Evolutionary conservation across 2,797 vertebrate genomes (phyloP).

Genomic region (Vultur gryphus): DNA sequence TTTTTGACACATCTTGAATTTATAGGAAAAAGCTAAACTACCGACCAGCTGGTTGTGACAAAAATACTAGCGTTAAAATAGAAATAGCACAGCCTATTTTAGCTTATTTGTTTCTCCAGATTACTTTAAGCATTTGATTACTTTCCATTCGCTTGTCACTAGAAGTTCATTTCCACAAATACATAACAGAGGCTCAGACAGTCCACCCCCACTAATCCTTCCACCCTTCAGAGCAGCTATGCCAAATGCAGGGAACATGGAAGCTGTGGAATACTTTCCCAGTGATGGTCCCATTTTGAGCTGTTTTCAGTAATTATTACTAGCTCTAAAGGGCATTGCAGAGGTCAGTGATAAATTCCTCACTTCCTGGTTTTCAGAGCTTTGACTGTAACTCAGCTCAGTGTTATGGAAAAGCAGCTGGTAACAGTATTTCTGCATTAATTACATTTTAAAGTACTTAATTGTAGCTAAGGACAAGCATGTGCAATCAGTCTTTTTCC

Average conservation of each 20-base stretch:
- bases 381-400: background rate
- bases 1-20: background rate
- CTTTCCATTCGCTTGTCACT: background rate
- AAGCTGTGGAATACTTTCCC: background rate
- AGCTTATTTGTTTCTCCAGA: background rate
- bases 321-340: background rate
- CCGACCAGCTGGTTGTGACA: background rate
- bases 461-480: background rate
- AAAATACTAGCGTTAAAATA: background rate
- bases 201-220: background rate
- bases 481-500: background rate
- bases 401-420: background rate
- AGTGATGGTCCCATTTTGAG: background rate
- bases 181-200: background rate
- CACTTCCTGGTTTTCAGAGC: background rate
- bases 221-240: background rate
- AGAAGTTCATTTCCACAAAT: background rate
- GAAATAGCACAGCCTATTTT: background rate
- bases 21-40: background rate
- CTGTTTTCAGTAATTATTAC: background rate
- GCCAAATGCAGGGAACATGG: background rate
- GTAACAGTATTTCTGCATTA: background rate
- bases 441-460: background rate
- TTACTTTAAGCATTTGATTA: background rate
- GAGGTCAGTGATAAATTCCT: conserved; percentile 2